Evolutionary conservation across 2,888 invertebrate species (phyloP).

Genomic region (Folsomia manolachei): DNA sequence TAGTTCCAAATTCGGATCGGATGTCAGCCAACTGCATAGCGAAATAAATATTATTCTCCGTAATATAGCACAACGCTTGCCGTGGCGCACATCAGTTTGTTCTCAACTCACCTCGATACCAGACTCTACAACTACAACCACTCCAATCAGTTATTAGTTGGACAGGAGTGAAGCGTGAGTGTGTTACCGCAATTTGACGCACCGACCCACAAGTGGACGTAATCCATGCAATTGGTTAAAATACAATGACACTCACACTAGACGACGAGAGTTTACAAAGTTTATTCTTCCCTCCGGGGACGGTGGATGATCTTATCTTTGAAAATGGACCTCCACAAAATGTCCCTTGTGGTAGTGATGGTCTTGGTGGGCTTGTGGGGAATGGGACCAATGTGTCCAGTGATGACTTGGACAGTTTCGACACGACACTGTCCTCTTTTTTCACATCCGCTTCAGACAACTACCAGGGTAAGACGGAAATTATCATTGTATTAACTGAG

Average conservation of each 20-base stretch:
- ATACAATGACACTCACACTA: not conserved
- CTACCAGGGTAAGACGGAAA: not conserved
- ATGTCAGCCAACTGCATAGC: not conserved
- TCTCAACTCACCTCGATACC: too few species aligned
- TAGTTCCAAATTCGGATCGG: not conserved
- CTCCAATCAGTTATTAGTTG: not conserved
- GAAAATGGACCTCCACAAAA: not conserved
- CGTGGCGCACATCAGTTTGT: too few species aligned
- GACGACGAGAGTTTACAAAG: not conserved
- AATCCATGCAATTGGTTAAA: too few species aligned
- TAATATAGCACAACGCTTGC: not conserved
- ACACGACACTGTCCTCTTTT: not conserved
- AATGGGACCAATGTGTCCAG: not conserved
- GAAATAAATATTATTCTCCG: not conserved
- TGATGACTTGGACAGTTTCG: not conserved
- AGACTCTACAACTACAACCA: not conserved
- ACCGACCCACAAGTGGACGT: too few species aligned
- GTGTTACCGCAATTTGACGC: too few species aligned
- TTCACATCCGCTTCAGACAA: not conserved
- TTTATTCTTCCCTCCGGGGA: not conserved
- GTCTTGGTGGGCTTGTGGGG: not conserved
- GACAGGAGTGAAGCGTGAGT: not conserved
- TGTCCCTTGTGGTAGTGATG: not conserved
- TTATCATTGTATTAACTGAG: too few species aligned
- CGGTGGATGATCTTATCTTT: not conserved